phyloP scores from a whole-genome alignment of 1,140 invertebrate species.

The Rhopalosiphum padi region DNA sequence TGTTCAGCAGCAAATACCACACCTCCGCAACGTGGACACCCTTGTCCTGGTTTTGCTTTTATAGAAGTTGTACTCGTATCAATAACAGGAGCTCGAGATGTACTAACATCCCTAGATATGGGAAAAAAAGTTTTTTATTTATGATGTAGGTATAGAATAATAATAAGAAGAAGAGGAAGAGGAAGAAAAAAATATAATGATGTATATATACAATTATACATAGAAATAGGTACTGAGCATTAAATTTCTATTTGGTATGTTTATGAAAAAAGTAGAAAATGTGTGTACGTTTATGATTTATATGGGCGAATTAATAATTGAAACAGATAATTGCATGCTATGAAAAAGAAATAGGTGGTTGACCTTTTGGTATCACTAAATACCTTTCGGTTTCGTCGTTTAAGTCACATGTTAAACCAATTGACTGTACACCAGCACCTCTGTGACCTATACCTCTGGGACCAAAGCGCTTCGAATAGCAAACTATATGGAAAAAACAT shows the following conservation, averaged over 20 bases:
- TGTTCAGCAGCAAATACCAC: constrained; percentile 90
- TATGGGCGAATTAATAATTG: not conserved
- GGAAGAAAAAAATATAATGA: not conserved
- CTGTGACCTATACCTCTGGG: constrained; percentile 90
- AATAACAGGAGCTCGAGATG: constrained; percentile 60
- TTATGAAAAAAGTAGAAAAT: not conserved
- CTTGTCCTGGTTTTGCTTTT: constrained; percentile 81
- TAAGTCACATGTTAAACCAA: constrained; percentile 72
- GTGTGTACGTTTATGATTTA: not conserved
- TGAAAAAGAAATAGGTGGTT: not conserved
- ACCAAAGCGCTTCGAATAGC: constrained; percentile 82
- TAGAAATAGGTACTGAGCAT: not conserved
- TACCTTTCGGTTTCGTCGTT: constrained; percentile 55
- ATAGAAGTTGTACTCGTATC: constrained; percentile 84
- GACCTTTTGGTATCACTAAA: constrained; percentile 27
- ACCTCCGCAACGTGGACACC: constrained; percentile 88
- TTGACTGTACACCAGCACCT: constrained; percentile 77
- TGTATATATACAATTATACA: not conserved
- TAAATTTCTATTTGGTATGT: not conserved
- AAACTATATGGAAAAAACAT: constrained; percentile 68
- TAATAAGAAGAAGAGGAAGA: not conserved
- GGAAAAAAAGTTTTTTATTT: not conserved
- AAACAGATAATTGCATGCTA: constrained; percentile 17
- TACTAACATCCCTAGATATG: constrained; percentile 61
- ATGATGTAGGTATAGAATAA: not conserved